Conservation (phyloP, 2,797 vertebrate species). For the Babyrousa celebensis region DNA sequence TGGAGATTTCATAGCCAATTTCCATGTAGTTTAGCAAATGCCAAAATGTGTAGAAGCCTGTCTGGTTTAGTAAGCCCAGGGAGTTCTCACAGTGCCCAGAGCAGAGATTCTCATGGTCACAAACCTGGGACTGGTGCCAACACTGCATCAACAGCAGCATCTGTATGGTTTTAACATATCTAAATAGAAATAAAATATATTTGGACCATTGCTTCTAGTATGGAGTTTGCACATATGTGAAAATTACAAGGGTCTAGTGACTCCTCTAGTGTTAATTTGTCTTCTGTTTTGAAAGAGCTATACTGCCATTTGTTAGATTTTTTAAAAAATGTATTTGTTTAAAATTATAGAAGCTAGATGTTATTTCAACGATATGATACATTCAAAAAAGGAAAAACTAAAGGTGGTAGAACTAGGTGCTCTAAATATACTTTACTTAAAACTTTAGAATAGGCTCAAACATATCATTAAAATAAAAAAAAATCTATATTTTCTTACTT, state of each 20-base stretch:
- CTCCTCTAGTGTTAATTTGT: background rate
- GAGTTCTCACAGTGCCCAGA: background rate
- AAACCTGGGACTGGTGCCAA: background rate
- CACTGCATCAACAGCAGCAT: background rate
- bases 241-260: background rate
- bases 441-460: background rate
- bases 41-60: background rate
- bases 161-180: background rate
- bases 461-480: too few species aligned
- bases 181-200: background rate
- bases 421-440: background rate
- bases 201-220: background rate
- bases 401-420: background rate
- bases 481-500: too few species aligned
- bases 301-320: constrained; percentile 9
- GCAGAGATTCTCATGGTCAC: background rate
- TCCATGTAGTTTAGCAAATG: background rate
- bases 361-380: background rate
- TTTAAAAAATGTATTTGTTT: constrained; percentile 33
- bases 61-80: background rate
- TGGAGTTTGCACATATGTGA: background rate
- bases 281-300: background rate
- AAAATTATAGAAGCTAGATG: background rate
- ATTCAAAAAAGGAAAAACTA: background rate
- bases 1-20: background rate